Conservation (phyloP, 2,797 vertebrate species). For the Centroberyx gerrardi region DNA sequence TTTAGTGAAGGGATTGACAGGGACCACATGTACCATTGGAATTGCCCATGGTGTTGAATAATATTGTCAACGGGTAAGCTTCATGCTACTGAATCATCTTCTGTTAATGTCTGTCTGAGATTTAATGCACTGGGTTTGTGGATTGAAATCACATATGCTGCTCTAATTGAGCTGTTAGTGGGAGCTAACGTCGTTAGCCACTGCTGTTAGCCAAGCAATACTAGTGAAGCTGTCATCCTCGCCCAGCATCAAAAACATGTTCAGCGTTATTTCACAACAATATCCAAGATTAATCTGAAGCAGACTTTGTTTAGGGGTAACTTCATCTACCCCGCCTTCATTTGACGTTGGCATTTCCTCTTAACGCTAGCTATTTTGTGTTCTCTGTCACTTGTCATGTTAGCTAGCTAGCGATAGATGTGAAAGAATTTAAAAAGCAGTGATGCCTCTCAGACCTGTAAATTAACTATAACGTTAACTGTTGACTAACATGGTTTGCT, state of each 20-base stretch:
- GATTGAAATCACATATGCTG: slow-evolving; percentile 3
- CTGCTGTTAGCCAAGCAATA: slow-evolving; percentile 21
- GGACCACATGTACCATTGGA: slow-evolving; percentile 17
- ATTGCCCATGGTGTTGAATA: slow-evolving; percentile 42
- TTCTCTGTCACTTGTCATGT: too few relatives aligned
- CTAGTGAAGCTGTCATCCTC: slow-evolving; percentile 49
- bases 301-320: neutral
- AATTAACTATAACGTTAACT: neutral
- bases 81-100: rapidly evolving
- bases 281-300: neutral
- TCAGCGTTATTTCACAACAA: neutral
- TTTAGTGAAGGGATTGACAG: slow-evolving; percentile 25
- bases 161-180: neutral
- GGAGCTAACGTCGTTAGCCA: neutral
- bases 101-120: neutral
- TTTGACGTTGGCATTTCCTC: too few relatives aligned
- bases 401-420: too few relatives aligned
- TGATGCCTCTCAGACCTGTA: too few relatives aligned
- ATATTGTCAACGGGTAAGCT: slow-evolving; percentile 62
- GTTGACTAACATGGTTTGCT: neutral
- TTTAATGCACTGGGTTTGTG: neutral
- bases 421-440: too few relatives aligned
- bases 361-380: too few relatives aligned
- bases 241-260: neutral
- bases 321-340: neutral